Conservation (phyloP, 2,113 vertebrate genomes). For the Ammospiza nelsoni region DNA sequence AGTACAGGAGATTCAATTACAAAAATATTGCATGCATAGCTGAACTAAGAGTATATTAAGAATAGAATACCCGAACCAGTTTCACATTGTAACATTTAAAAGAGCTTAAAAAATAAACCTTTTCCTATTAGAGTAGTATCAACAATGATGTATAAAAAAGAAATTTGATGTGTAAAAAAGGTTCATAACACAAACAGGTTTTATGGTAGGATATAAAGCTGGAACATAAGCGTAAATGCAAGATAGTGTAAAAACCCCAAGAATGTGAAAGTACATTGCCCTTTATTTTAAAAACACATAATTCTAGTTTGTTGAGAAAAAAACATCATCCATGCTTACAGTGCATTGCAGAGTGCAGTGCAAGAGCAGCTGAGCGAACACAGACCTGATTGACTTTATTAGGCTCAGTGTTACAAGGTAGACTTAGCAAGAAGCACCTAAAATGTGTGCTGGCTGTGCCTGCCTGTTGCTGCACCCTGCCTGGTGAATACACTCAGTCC, state of each 20-base stretch:
- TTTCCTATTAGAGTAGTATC: background rate
- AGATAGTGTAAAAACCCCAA: background rate
- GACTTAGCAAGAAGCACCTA: background rate
- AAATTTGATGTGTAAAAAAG: background rate
- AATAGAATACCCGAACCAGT: background rate
- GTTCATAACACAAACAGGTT: background rate
- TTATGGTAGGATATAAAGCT: background rate
- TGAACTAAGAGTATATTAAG: background rate
- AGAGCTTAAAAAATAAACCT: background rate
- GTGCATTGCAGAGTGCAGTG: background rate
- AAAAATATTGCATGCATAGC: background rate
- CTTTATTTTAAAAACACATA: background rate
- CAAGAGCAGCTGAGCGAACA: background rate
- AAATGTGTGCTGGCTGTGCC: fast-evolving
- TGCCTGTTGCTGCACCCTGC: background rate
- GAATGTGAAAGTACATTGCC: background rate
- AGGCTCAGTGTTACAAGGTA: background rate
- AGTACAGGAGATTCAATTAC: background rate
- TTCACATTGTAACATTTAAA: background rate
- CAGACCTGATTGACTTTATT: background rate
- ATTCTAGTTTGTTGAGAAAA: background rate
- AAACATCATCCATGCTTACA: background rate
- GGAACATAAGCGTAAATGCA: background rate
- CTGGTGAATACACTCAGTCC: background rate
- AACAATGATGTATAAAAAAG: background rate